Base-by-base conservation (phyloP, 2,113 vertebrate species). In the Podarcis raffonei region DNA sequence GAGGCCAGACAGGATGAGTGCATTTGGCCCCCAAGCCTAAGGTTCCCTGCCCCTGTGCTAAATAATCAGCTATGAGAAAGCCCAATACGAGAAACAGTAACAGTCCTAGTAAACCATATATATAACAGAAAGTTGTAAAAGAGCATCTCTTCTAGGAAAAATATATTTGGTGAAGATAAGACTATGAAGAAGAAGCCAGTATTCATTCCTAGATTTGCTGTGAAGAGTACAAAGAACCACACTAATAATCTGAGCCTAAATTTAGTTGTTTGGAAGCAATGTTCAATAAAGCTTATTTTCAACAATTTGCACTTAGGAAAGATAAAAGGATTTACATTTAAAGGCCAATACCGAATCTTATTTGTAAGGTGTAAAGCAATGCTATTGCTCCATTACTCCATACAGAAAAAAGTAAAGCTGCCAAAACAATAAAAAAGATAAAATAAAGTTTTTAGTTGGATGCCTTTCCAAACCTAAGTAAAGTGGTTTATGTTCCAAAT, bases 21-120 rank as follows among this genome's bases (percentile, higher is more conserved):
- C 16, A 20, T 62, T 62, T 20, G 59, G 59, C 18, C 59, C 59
- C 59, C 59, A 62, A 62, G 59, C 59, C 8, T 62, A 62, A 62
- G 15, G 59, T 20, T 62, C 18, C 59, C 59, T 0, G 18, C 5
- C 59, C 59, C 18, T 20, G 3, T 62, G 59, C 59, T 62, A 62
- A 62, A 62, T 62, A 57, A 15, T 79, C 59, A 86, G 27, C 68
- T 32, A 6, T 27, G 39, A 12, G 80, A 86, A 80, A 30, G 42
- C 20, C 30, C 15, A 12, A 30, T 16, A 68, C 3, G 9, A 39
- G 13, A 80, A 87, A 83, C 65, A 82, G 13, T 23, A 53, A 72
- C 6, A 35, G 22, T 76, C 90, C 90, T 82, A 82, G 91, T 83
- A 59, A 83, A 87, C 68, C 27, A 30, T 69, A 68, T 11, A 48